These are phyloP conservation scores for Geococcyx californianus DNA, from an alignment of 2,113 vertebrate species.

Conservation along the genomic window DNA sequence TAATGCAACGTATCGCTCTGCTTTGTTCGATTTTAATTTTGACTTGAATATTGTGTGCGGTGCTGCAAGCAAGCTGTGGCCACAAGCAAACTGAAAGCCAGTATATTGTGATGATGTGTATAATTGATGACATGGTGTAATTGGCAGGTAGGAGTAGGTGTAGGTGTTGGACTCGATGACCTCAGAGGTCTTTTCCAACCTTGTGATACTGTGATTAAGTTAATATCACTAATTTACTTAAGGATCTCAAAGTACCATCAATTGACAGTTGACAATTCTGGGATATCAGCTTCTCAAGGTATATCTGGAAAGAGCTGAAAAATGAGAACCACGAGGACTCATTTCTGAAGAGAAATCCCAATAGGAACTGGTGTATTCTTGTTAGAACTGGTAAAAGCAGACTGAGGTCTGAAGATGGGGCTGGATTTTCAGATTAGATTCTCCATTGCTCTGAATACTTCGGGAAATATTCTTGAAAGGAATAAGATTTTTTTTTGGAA, in stretches of 20 bases:
- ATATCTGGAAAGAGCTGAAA: not conserved
- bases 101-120: no score
- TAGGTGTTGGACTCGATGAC: no score
- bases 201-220: not conserved
- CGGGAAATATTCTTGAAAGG: not conserved
- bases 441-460: not conserved
- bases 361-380: not conserved
- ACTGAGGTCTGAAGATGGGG: not conserved
- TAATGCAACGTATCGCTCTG: not conserved
- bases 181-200: no score
- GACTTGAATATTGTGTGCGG: not conserved
- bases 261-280: not conserved
- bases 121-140: no score
- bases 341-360: not conserved
- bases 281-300: not conserved
- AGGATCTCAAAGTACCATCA: not conserved
- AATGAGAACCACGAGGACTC: not conserved
- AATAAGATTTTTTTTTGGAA: not conserved
- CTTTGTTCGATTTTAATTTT: slow-evolving; percentile 6
- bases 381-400: not conserved
- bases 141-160: no score
- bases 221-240: not conserved
- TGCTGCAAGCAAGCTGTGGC: not conserved
- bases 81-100: not conserved
- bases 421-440: not conserved